Evolutionary conservation across 2,113 vertebrate genomes (phyloP), one percentile per base, ranked within the genome.

Genomic region (Potamarius usumacintae): DNA sequence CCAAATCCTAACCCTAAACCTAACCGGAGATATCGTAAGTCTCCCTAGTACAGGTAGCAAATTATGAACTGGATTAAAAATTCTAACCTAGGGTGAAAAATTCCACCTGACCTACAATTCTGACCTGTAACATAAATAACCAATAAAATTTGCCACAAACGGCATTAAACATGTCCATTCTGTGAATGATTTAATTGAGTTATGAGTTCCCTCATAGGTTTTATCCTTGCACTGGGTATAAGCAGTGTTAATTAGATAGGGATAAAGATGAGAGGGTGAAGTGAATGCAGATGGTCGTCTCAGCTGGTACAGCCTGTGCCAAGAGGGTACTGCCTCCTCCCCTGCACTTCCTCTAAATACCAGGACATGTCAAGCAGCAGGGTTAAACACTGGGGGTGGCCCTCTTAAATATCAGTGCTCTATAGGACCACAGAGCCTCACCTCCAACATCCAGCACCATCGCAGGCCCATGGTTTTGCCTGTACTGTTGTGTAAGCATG

Each of bases 261-360:
- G 82, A 34, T 62, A 57, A 60, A 79, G 74, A 84, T 82, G 53
- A 52, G 65, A 90, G 69, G 60, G 22, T 82, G 22, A 88, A 87
- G 22, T 82, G 22, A 88, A 87, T 87, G 71, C 85, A 88, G 90
- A 90, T 90, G 88, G 90, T 87, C 27, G 65, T 22, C 88, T 89
- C 90, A 90, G 88, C 90, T 90, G 86, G 84, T 10, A 84, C 78
- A 85, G 80, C 55, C 60, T 80, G 72, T 89, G 88, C 88, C 90
- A 90, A 67, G 62, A 74, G 53, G 57, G 18, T 74, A 89, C 63
- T 63, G 84, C 84, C 88, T 86, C 84, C 79, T 88, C 84, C 80
- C 76, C 86, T 85, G 81, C 76, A 67, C 76, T 85, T 87, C 80
- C 84, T 57, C 84, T 88, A 89, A 90, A 89, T 90, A 89, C 80